Conservation (phyloP, 2,888 invertebrate genomes). For the Sympetrum striolatum region DNA sequence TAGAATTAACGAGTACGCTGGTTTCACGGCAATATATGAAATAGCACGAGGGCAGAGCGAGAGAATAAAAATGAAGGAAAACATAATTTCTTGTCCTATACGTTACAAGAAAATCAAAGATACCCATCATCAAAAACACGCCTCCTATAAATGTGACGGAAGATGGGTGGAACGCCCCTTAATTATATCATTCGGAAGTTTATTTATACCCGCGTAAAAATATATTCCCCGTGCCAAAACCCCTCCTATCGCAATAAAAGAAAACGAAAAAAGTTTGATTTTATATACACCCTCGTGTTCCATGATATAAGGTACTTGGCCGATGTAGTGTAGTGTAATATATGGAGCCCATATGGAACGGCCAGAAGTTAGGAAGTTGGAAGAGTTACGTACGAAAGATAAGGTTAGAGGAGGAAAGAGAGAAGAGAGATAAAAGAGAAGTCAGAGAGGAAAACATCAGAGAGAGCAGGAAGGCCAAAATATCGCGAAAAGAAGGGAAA, state of each 20-base stretch:
- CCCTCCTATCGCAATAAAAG: neutral
- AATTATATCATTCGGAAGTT: neutral
- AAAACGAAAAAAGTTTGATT: neutral
- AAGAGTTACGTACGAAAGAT: neutral
- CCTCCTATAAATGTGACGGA: no score
- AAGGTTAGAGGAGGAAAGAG: neutral
- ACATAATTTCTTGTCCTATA: no score
- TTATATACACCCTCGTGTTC: neutral
- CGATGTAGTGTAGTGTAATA: neutral
- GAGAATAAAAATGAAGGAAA: no score
- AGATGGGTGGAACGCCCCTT: neutral
- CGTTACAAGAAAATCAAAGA: no score
- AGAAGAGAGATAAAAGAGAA: neutral
- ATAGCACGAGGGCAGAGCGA: no score
- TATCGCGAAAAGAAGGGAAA: neutral
- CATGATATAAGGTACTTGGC: neutral
- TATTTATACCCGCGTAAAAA: neutral
- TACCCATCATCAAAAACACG: no score
- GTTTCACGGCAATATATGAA: no score
- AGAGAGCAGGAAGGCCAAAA: neutral
- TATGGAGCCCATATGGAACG: neutral
- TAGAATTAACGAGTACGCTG: no score
- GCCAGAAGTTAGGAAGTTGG: neutral
- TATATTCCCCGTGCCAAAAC: neutral
- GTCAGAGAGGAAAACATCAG: neutral